phyloP scores from a whole-genome alignment of 2,113 vertebrate genomes.

The Scomber japonicus region DNA sequence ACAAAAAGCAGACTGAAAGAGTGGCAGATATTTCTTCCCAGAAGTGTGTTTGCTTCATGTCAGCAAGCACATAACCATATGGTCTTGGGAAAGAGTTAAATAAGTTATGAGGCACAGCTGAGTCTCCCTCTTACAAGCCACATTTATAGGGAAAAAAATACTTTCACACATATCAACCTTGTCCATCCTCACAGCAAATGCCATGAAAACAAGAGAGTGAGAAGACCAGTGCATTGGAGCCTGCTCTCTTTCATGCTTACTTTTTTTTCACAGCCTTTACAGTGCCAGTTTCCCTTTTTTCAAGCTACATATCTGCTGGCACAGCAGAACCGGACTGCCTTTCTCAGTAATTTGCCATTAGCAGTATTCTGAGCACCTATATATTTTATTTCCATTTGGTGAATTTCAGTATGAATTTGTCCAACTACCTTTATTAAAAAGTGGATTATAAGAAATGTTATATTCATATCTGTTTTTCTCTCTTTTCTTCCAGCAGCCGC shows the following conservation, averaged over 20 bases:
- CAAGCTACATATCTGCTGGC: slow-evolving; percentile 29
- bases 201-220: slow-evolving; percentile 42
- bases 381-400: slow-evolving; percentile 14
- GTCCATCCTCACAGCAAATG: slow-evolving; percentile 44
- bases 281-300: slow-evolving; percentile 37
- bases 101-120: slow-evolving; percentile 82
- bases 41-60: slow-evolving; percentile 69
- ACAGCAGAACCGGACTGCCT: slow-evolving; percentile 41
- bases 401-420: slow-evolving; percentile 7
- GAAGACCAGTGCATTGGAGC: slow-evolving; percentile 6
- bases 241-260: slow-evolving; percentile 11
- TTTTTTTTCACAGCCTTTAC: slow-evolving; percentile 28
- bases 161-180: slow-evolving; percentile 56
- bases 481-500: slow-evolving; percentile 72
- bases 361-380: slow-evolving; percentile 2
- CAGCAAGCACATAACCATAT: slow-evolving; percentile 79
- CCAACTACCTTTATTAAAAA: slow-evolving; percentile 25
- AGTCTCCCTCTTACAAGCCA: slow-evolving; percentile 62
- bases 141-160: slow-evolving; percentile 50
- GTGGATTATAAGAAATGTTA: slow-evolving; percentile 7
- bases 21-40: slow-evolving; percentile 66
- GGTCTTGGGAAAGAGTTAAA: slow-evolving; percentile 83
- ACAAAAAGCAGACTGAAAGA: slow-evolving; percentile 72
- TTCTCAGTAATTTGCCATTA: slow-evolving; percentile 31
- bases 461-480: slow-evolving; percentile 25